Base-by-base conservation (phyloP, 2,888 invertebrate genomes). In the Cerastis rubricosa region DNA sequence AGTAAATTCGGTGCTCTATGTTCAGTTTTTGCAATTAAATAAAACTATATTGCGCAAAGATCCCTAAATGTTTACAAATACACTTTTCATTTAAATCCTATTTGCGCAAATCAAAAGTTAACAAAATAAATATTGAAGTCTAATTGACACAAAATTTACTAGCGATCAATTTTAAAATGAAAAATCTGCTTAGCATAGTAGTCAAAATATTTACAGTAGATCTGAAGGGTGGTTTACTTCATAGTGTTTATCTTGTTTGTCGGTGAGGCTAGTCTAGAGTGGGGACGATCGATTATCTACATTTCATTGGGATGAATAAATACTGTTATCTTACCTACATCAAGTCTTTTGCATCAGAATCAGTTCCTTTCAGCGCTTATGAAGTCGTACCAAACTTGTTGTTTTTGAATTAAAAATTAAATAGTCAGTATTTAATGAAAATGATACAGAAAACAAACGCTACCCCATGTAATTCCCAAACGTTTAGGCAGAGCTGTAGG, bases 111-210 rank as follows among this genome's bases (percentile, higher is more conserved):
- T 64, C 45, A 54, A 29, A 71, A 67, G 67, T 71, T 78, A 72
- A 65, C 43, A 76, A 79, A 80, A 74, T 77, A 77, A 76, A 83
- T 78, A 78, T 78, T 87, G 51, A 54, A 75, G 51, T 74, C 80
- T 63, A 82, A 85, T 83, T 54, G 63, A 79, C 78, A 75, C 63
- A 72, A 74, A 85, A 76, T 78, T 83, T 74, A 76, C 57, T 45
- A 47, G 43, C 81, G 45, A 78, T 78, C 59, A 85, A 80, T 76
- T 86, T 86, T 78, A 79, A n/a, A 83, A 81, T 75, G 79, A 81
- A 81, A 86, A 77, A 88, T 70, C 59, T 79, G 68, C 51, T 81
- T 74, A 65, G 72, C 64, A 78, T 80, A 71, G 74, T 78, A 77
- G 76, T 81, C 76, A 72, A 76, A 88, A 81, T 81, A 80, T 84